Base-by-base conservation (phyloP, 1,140 invertebrate species). In the Thalassaphorura encarpata region DNA sequence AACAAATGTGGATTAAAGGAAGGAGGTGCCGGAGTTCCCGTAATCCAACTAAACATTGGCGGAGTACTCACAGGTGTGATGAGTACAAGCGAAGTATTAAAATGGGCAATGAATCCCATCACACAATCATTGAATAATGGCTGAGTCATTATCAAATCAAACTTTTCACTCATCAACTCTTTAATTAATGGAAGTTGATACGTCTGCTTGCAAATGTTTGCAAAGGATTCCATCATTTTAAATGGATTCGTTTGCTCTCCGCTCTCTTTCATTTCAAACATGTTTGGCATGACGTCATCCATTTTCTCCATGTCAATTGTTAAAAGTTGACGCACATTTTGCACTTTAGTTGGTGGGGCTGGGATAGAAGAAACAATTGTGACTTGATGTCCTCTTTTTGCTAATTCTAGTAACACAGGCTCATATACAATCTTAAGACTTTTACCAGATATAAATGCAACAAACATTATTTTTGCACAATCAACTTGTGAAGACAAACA, bases 81-180 rank as follows among this genome's bases (percentile, higher is more conserved):
- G 1, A 40, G 8, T 8, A 56, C 50, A 19, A 33, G n/a, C 6
- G 29, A 24, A 21, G 66, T 69, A 16, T 72, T 66, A 45, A 70
- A 73, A 52, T 42, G 41, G 33, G 81, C 71, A 23, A 75, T 75
- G 24, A 75, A 52, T 15, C 68, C 69, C n/a, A n/a, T n/a, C 15
- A 73, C 49, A 3, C 71, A 70, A 36, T 76, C 74, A 19, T 71
- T 71, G 23, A 69, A 67, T 29, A 76, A 73, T 26, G 68, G 62
- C 33, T 75, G 73, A 3, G 71, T 52, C 19, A 76, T 66, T 0
- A 76, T 70, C 1, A 74, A 51, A 64, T 76, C 75, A 53, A 68
- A 76, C 23, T 70, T 69, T 54, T 74, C 70, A 1, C 52, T 33
- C 2, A 36, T 13, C n/a, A 61, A 23, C 1, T 6, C 47, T 18